A percentile compares a stretch with the other conserved stretches of the same genome.
Conservation (phyloP, 2,797 vertebrate species). For the Eulemur coronatus region DNA sequence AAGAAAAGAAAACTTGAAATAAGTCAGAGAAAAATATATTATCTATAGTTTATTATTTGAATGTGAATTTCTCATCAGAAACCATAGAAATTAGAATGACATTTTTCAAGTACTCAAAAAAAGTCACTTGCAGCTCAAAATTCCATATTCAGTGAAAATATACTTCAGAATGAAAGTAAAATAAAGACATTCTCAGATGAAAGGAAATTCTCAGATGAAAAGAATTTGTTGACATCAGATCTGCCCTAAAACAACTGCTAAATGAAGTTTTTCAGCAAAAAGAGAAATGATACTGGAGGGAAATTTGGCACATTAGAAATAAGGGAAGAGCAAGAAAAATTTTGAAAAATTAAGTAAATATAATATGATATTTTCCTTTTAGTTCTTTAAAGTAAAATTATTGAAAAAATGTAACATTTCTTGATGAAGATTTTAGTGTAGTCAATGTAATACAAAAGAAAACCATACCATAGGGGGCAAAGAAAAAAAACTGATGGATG, state of each 20-base stretch:
- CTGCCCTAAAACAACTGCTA: neutral
- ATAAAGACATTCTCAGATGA: neutral
- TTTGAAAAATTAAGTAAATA: neutral
- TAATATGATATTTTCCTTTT: neutral
- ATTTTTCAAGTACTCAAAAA: neutral
- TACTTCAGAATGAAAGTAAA: neutral
- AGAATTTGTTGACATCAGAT: neutral
- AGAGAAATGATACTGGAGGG: neutral
- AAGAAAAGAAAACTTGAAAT: neutral
- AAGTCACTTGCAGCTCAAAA: neutral
- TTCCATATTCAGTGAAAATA: neutral
- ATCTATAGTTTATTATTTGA: neutral
- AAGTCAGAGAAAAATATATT: neutral
- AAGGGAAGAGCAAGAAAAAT: neutral
- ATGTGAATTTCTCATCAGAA: neutral
- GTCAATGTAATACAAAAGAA: neutral
- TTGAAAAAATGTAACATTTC: neutral
- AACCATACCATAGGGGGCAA: neutral
- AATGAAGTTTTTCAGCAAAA: neutral
- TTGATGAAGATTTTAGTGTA: neutral
- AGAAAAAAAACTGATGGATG: no score
- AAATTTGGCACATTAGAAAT: neutral
- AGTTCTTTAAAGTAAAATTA: neutral
- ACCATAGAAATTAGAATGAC: neutral
- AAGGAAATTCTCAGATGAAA: neutral